Conservation (phyloP, 2,797 vertebrate species). For the Sebastes nivosus region DNA sequence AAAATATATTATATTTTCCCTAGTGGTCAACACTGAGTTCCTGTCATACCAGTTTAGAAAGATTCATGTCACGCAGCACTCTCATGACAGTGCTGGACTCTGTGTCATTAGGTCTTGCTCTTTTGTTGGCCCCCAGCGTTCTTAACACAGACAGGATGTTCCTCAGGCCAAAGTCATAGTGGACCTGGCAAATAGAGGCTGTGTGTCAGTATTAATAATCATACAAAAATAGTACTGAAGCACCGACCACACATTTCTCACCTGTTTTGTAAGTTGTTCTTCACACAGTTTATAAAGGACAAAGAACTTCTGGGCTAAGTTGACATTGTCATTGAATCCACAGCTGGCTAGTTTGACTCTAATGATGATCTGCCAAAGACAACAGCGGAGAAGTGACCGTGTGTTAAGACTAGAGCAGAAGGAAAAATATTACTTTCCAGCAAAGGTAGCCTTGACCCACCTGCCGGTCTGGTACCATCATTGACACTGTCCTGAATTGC, state of each 20-base stretch:
- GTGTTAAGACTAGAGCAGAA: background rate
- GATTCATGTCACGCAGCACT: constrained; percentile 92
- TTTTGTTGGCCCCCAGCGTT: constrained; percentile 88
- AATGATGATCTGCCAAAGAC: constrained; percentile 88
- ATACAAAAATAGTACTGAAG: background rate
- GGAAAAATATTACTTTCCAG: background rate
- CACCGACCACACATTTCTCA: constrained; percentile 38
- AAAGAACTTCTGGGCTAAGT: constrained; percentile 90
- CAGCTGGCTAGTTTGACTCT: constrained; percentile 93
- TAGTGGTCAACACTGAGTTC: background rate
- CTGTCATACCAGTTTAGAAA: constrained; percentile 82
- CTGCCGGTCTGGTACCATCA: constrained; percentile 94
- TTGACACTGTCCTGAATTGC: constrained; percentile 91
- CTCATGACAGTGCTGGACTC: constrained; percentile 92
- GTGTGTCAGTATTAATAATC: background rate
- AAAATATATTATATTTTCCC: background rate
- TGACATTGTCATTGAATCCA: constrained; percentile 89
- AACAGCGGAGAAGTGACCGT: background rate
- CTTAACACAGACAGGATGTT: constrained; percentile 94
- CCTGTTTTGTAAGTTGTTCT: constrained; percentile 95
- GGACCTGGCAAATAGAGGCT: constrained; percentile 80
- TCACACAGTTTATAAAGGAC: constrained; percentile 92
- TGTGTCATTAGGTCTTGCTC: constrained; percentile 85
- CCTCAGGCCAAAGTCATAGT: constrained; percentile 93
- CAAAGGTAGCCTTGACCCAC: constrained; percentile 20